Evolutionary conservation across 2,797 vertebrate genomes (phyloP).

Genomic region (Meriones psammophilus): DNA sequence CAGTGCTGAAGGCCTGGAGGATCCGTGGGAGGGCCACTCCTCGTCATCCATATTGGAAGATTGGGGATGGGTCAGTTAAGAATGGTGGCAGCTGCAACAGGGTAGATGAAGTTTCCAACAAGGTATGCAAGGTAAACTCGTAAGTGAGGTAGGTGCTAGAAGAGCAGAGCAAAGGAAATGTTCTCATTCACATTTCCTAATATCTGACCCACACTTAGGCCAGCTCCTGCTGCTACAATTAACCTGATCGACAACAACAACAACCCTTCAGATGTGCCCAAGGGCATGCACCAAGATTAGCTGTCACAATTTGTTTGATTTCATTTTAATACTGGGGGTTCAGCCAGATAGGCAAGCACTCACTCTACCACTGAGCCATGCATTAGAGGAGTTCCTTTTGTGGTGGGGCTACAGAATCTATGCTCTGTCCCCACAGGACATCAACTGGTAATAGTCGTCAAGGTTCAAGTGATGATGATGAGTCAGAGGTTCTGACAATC

Average conservation of each 20-base stretch:
- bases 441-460: not conserved
- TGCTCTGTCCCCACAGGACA: not conserved
- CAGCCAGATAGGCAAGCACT: not conserved
- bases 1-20: not conserved
- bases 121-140: rapidly evolving
- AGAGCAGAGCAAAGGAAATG: not conserved
- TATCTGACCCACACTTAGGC: not conserved
- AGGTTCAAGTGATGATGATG: not conserved
- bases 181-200: not conserved
- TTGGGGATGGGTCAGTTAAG: not conserved
- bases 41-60: not conserved
- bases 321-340: not conserved
- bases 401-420: no score
- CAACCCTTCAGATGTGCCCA: not conserved
- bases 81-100: not conserved
- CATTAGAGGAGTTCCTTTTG: not conserved
- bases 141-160: not conserved
- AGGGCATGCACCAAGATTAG: not conserved
- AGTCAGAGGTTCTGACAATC: not conserved
- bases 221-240: not conserved
- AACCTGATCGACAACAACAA: not conserved
- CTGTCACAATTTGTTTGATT: not conserved
- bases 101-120: not conserved
- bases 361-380: not conserved
- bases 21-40: not conserved